A percentile compares a stretch with the other conserved stretches of the same genome.
These are phyloP conservation scores for Microctenopoma steveboyesi DNA, from an alignment of 2,797 vertebrate genomes.

Conservation along the genomic window DNA sequence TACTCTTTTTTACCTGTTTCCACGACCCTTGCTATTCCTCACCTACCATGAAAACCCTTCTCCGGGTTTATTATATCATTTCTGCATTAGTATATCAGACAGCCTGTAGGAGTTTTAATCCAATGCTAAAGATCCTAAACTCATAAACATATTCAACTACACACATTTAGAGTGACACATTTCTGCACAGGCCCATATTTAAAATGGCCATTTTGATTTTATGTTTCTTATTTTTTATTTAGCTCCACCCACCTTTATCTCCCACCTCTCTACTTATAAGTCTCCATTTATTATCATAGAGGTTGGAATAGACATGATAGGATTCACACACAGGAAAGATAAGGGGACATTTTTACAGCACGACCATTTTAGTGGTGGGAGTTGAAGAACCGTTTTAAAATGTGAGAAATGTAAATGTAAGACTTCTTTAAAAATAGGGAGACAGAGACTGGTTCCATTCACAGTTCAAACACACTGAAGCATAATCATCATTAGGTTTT, in stretches of 20 bases:
- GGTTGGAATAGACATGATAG: slow-evolving; percentile 59
- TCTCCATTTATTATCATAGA: slow-evolving; percentile 11
- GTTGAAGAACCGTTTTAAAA: slow-evolving; percentile 40
- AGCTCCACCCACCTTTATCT: too few relatives aligned
- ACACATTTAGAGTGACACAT: too few relatives aligned
- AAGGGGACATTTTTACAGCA: slow-evolving; percentile 35
- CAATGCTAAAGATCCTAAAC: slow-evolving; percentile 7
- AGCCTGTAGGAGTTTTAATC: neutral
- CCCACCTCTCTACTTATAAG: too few relatives aligned
- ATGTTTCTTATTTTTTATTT: too few relatives aligned
- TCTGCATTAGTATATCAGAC: slow-evolving; percentile 1
- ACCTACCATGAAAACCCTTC: neutral
- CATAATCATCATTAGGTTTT: too few relatives aligned
- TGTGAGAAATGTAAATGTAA: too few relatives aligned
- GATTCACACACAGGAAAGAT: slow-evolving; percentile 81
- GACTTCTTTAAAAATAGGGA: too few relatives aligned
- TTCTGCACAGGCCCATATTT: too few relatives aligned
- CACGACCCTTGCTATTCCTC: slow-evolving; percentile 14
- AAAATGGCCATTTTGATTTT: too few relatives aligned
- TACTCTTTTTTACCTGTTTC: neutral
- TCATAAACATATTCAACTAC: too few relatives aligned
- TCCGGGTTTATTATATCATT: neutral
- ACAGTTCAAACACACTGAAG: too few relatives aligned
- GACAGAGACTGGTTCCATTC: too few relatives aligned
- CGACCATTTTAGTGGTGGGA: slow-evolving; percentile 44